phyloP scores from a whole-genome alignment of 1,140 invertebrate species.

The Rhyzopertha dominica region DNA sequence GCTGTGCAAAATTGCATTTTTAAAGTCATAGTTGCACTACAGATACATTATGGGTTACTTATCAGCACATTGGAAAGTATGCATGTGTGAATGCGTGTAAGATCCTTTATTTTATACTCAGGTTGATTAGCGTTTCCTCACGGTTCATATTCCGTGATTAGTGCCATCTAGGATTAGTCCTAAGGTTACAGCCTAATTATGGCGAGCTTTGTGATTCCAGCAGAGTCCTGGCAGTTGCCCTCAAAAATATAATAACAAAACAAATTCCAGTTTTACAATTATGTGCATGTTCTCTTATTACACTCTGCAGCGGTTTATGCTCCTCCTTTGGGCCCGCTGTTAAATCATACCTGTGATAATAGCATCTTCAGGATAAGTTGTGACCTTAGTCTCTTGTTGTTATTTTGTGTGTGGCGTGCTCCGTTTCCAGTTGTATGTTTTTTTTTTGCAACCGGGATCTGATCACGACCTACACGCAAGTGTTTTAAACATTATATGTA shows the following conservation, averaged over 20 bases:
- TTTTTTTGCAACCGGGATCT: conserved; percentile 24
- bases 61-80: too few relatives aligned
- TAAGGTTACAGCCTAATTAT: conserved; percentile 36
- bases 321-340: conserved; percentile 16
- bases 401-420: conserved; percentile 41
- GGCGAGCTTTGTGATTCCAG: conserved; percentile 33
- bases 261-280: conserved; percentile 27
- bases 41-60: too few relatives aligned
- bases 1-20: too few relatives aligned
- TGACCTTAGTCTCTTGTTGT: conserved; percentile 50
- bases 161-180: conserved; percentile 38
- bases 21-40: too few relatives aligned
- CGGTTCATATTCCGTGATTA: conserved; percentile 24
- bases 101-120: conserved; percentile 33
- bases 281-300: conserved; percentile 27
- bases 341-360: conserved; percentile 51
- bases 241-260: too few relatives aligned
- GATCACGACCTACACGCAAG: conserved; percentile 24
- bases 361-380: conserved; percentile 52
- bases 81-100: conserved; percentile 12
- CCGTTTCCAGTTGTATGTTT: conserved; percentile 20
- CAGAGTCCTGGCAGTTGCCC: too few relatives aligned
- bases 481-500: conserved; percentile 47
- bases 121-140: conserved; percentile 36
- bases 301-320: conserved; percentile 21